Percentiles rank a stretch among this genome's conserved stretches.
phyloP scores from a whole-genome alignment of 2,888 invertebrate genomes.

The Drosophila cracens region DNA sequence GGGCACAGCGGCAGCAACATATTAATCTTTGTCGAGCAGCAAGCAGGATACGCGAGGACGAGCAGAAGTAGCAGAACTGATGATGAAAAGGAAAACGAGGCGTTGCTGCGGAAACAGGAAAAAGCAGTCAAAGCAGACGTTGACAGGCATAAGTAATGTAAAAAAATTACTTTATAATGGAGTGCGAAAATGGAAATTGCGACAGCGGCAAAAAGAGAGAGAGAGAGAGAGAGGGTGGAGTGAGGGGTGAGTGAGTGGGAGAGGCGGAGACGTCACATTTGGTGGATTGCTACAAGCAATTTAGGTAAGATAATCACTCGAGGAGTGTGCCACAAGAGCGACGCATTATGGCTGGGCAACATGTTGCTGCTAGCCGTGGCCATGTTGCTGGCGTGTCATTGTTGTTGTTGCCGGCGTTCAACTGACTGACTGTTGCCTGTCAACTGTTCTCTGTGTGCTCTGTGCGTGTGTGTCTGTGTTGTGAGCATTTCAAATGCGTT shows the following conservation, averaged over 20 bases:
- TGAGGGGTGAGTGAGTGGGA: not conserved
- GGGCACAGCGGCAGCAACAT: constrained; percentile 66
- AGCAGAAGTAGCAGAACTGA: not conserved
- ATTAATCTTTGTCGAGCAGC: constrained; percentile 76
- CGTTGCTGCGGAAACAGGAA: constrained; percentile 70
- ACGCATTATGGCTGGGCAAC: constrained; percentile 46
- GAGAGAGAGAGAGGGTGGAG: not conserved
- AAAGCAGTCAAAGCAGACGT: constrained; percentile 70
- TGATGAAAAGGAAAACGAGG: constrained; percentile 20
- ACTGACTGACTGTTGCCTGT: constrained; percentile 74
- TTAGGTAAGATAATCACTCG: constrained; percentile 77
- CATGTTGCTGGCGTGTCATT: constrained; percentile 48
- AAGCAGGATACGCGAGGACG: constrained; percentile 56
- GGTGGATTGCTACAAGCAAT: constrained; percentile 77
- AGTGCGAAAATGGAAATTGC: constrained; percentile 80
- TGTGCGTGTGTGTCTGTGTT: constrained; percentile 12
- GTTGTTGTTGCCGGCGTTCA: constrained; percentile 28
- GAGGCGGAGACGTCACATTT: constrained; percentile 56
- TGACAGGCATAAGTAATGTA: constrained; percentile 80
- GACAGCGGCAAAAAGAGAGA: constrained; percentile 25
- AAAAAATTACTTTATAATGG: constrained; percentile 81
- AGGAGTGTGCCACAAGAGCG: constrained; percentile 43
- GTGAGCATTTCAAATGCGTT: constrained; percentile 78
- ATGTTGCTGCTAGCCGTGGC: constrained; percentile 57
- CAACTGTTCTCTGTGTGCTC: constrained; percentile 59